These are phyloP conservation scores for Phataginus tricuspis DNA, from an alignment of 2,797 vertebrate species.

Conservation along the genomic window DNA sequence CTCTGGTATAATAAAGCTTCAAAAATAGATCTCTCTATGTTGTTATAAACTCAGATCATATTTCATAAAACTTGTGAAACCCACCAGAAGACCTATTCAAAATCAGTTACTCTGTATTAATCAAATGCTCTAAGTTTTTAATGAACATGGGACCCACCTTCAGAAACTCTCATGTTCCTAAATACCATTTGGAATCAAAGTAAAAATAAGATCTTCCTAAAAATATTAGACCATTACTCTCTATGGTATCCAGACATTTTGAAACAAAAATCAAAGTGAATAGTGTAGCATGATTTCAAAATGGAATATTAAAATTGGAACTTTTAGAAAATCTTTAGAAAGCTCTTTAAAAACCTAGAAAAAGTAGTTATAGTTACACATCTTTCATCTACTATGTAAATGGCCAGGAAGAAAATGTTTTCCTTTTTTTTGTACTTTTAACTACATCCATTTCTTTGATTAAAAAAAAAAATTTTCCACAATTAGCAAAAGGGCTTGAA, in stretches of 20 bases:
- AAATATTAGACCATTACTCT: constrained; percentile 33
- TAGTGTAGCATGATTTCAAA: constrained; percentile 18
- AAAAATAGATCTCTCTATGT: constrained; percentile 17
- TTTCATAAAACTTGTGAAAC: constrained; percentile 57
- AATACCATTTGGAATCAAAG: constrained; percentile 37
- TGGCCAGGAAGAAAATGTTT: constrained; percentile 12
- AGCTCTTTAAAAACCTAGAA: constrained; percentile 21
- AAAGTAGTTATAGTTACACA: background rate
- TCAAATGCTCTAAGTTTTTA: constrained; percentile 16
- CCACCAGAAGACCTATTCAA: constrained; percentile 1
- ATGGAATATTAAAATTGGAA: constrained; percentile 37
- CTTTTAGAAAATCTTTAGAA: background rate
- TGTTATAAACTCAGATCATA: constrained; percentile 26
- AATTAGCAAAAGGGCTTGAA: background rate
- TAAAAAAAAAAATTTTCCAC: background rate
- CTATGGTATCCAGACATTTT: constrained; percentile 42
- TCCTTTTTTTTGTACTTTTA: constrained; percentile 25
- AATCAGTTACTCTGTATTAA: constrained; percentile 49
- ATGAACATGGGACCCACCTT: background rate
- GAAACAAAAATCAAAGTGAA: constrained; percentile 54
- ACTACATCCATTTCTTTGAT: constrained; percentile 11
- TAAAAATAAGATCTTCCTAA: constrained; percentile 52
- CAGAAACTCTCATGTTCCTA: constrained; percentile 25
- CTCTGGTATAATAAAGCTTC: constrained; percentile 29
- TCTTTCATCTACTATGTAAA: background rate